These are phyloP conservation scores for Antechinus stuartii DNA, from an alignment of 2,113 vertebrate species.

Conservation along the genomic window DNA sequence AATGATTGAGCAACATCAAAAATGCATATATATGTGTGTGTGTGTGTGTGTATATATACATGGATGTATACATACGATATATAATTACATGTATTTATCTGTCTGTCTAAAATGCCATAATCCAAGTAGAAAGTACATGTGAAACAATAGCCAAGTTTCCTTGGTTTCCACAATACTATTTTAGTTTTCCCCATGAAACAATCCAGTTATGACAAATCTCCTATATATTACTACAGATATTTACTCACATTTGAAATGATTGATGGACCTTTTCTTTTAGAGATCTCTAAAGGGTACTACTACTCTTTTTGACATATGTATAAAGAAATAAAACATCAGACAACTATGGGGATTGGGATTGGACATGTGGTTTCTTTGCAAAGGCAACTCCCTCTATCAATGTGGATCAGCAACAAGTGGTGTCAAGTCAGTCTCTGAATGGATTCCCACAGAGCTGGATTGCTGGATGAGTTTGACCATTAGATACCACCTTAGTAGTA, in stretches of 20 bases:
- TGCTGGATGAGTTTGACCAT: not conserved
- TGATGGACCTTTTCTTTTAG: not conserved
- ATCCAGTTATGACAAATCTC: slow-evolving; percentile 64
- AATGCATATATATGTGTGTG: not conserved
- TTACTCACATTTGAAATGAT: slow-evolving; percentile 39
- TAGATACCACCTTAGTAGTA: not conserved
- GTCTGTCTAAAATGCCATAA: not conserved
- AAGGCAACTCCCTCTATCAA: slow-evolving; percentile 4
- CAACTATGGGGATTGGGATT: not conserved
- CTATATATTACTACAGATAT: slow-evolving; percentile 44
- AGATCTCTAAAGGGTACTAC: slow-evolving; percentile 6
- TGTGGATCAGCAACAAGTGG: slow-evolving; percentile 32
- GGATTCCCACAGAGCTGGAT: slow-evolving; percentile 18
- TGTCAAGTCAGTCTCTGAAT: slow-evolving; percentile 55
- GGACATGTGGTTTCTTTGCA: not conserved
- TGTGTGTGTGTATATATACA: no score
- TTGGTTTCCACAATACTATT: slow-evolving; percentile 69
- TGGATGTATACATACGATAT: no score
- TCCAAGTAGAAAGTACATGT: slow-evolving; percentile 49
- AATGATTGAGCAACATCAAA: not conserved
- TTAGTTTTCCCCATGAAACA: slow-evolving; percentile 67
- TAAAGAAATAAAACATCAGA: slow-evolving; percentile 56
- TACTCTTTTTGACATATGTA: slow-evolving; percentile 35
- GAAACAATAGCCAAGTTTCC: slow-evolving; percentile 35
- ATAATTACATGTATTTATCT: no score